Evolutionary conservation across 2,888 invertebrate species (phyloP), one percentile per base, ranked within the genome.

Genomic region (Ectobius pallidus): DNA sequence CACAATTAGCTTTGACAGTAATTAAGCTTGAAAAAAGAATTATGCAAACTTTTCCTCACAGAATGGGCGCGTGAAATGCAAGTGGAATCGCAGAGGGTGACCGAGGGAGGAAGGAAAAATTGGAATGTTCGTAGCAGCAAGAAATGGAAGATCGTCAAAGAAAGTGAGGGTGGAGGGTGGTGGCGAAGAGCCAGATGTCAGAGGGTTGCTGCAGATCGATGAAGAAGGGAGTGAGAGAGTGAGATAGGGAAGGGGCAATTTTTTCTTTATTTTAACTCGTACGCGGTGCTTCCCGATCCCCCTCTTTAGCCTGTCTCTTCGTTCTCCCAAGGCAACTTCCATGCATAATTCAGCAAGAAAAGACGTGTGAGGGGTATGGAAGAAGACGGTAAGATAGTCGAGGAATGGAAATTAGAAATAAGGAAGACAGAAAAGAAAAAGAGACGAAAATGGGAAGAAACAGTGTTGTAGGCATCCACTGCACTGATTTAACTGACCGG

Each of bases 1-100:
- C 62, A 69, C 73, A 75, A 75, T 75, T 75, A 75, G 75, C 70
- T 72, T 73, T 75, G 75, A 75, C 75, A 75, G 73, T 75, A 75
- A 75, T 75, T 75, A 75, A 73, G 70, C 70, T 46, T 70, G 68
- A 68, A 75, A 73, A 75, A 46, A 27, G 75, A 75, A 75, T 75
- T 75, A 75, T 72, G 75, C 75, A 75, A 73, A 75, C 70, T 73
- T 69, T 46, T 70, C n/a, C 42, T 14, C 46, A 27, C 30, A 52
- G 55, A 67, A 52, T 30, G 20, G 18, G 62, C 25, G 27, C 42
- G 27, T 44, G 27, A 58, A 70, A 71, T 16, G 62, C 71, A 52
- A 62, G 65, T 65, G 46, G 67, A 71, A 67, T 65, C 52, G 39
- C 39, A 34, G 34, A 34, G 34, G 34, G 11, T 11, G 34, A 34